Evolutionary conservation across 2,797 vertebrate species (phyloP).

Genomic region (Rousettus madagascariensis): DNA sequence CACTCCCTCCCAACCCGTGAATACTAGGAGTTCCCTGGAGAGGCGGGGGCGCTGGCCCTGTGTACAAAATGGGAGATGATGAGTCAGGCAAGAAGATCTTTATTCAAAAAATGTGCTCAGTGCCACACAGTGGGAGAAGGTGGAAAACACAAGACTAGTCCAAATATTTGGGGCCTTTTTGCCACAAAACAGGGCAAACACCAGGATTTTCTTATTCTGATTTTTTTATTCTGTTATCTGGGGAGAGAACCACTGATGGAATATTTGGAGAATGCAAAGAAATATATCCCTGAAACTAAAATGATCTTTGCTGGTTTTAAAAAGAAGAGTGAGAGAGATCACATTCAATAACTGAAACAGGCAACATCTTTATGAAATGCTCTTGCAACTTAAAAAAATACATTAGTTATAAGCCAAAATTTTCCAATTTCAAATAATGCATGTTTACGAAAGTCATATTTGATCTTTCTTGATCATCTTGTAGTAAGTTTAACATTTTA

Average conservation of each 20-base stretch:
- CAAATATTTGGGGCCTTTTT: conserved; percentile 89
- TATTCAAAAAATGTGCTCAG: conserved; percentile 90
- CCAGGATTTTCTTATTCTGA: conserved; percentile 87
- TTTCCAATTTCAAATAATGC: conserved; percentile 49
- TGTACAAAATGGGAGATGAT: conserved; percentile 85
- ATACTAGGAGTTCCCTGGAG: no score
- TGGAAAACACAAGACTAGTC: conserved; percentile 89
- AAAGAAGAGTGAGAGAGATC: conserved; percentile 90
- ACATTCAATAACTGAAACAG: conserved; percentile 90
- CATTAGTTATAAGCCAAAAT: conserved; percentile 28
- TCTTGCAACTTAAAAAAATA: conserved; percentile 23
- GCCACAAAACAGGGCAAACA: conserved; percentile 85
- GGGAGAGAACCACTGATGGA: conserved; percentile 87
- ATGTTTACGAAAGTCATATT: conserved; percentile 25
- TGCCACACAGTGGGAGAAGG: conserved; percentile 89
- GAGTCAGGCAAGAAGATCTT: conserved; percentile 89
- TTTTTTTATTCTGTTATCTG: conserved; percentile 87
- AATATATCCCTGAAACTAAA: conserved; percentile 93
- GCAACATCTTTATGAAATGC: conserved; percentile 83
- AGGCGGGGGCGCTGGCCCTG: no score
- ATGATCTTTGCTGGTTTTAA: conserved; percentile 93
- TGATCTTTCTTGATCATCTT: conserved; percentile 58
- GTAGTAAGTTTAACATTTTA: conserved; percentile 52
- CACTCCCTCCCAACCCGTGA: no score
- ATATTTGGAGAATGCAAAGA: conserved; percentile 94